phyloP scores from a whole-genome alignment of 2,888 invertebrate species.

The Eupeodes latifasciatus region DNA sequence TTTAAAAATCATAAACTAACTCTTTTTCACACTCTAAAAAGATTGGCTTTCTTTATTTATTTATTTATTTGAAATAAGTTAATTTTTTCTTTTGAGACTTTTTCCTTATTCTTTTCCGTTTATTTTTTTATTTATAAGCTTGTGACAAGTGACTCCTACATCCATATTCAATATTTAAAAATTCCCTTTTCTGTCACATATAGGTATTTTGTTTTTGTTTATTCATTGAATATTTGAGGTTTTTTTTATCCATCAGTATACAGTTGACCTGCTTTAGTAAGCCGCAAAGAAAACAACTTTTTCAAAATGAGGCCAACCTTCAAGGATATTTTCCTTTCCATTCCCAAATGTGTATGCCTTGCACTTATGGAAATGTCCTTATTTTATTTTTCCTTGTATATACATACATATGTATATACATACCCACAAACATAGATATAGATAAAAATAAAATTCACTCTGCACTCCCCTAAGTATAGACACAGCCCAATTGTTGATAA shows the following conservation, averaged over 20 bases:
- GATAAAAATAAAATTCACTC: conserved; percentile 50
- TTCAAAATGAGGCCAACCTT: conserved; percentile 9
- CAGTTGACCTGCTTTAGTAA: conserved; percentile 8
- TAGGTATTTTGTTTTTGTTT: not conserved
- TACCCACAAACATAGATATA: too few species aligned
- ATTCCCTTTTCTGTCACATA: not conserved
- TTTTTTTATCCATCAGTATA: conserved; percentile 4
- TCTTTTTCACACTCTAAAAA: too few species aligned
- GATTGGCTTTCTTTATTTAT: too few species aligned
- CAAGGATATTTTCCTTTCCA: conserved; percentile 11
- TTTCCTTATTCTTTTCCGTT: too few species aligned
- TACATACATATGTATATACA: too few species aligned
- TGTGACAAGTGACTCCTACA: not conserved
- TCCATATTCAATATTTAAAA: not conserved
- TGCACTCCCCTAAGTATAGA: conserved; percentile 14
- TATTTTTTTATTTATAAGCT: too few species aligned
- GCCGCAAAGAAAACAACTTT: conserved; percentile 6
- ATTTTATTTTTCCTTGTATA: conserved; percentile 37
- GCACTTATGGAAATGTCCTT: conserved; percentile 50
- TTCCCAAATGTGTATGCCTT: conserved; percentile 46
- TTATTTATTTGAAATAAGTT: too few species aligned
- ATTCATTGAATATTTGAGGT: not conserved
- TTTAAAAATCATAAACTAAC: too few species aligned
- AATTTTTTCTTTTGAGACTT: too few species aligned
- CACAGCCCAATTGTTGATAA: conserved; percentile 39